phyloP scores from a whole-genome alignment of 2,888 invertebrate genomes.

The Drosophila flavopinicola region DNA sequence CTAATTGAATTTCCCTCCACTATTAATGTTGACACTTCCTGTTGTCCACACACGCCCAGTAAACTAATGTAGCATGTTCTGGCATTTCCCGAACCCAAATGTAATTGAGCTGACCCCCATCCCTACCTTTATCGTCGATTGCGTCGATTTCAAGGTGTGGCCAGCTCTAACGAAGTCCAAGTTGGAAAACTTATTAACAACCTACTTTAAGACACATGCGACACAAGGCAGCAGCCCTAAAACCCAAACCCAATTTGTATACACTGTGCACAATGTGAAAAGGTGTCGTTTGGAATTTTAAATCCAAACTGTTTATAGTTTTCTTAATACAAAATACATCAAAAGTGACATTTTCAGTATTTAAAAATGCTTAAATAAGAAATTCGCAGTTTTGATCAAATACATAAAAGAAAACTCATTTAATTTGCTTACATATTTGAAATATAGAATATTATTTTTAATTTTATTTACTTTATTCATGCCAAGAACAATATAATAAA shows the following conservation, averaged over 20 bases:
- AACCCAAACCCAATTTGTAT: slow-evolving; percentile 13
- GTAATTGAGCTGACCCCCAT: slow-evolving; percentile 31
- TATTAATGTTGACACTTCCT: slow-evolving; percentile 62
- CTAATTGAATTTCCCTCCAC: slow-evolving; percentile 70
- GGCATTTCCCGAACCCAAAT: slow-evolving; percentile 34
- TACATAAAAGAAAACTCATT: too few species aligned
- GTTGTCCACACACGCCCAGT: slow-evolving; percentile 31
- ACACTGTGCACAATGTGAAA: background rate
- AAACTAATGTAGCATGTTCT: slow-evolving; percentile 27
- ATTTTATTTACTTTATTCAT: too few species aligned
- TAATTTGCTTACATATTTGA: too few species aligned
- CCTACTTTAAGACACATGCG: slow-evolving; percentile 42
- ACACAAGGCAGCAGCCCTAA: slow-evolving; percentile 14
- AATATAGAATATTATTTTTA: too few species aligned
- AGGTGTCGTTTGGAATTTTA: background rate
- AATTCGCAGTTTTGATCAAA: too few species aligned
- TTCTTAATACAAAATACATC: too few species aligned
- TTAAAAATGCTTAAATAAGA: too few species aligned
- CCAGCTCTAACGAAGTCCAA: slow-evolving; percentile 30
- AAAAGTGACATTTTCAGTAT: too few species aligned
- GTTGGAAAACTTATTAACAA: slow-evolving; percentile 49
- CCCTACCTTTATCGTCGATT: background rate
- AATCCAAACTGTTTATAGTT: too few species aligned
- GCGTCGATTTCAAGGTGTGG: slow-evolving; percentile 48
- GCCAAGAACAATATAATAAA: too few species aligned